These are phyloP conservation scores for Polypterus bichir DNA, from an alignment of 2,113 vertebrate species.

Conservation along the genomic window DNA sequence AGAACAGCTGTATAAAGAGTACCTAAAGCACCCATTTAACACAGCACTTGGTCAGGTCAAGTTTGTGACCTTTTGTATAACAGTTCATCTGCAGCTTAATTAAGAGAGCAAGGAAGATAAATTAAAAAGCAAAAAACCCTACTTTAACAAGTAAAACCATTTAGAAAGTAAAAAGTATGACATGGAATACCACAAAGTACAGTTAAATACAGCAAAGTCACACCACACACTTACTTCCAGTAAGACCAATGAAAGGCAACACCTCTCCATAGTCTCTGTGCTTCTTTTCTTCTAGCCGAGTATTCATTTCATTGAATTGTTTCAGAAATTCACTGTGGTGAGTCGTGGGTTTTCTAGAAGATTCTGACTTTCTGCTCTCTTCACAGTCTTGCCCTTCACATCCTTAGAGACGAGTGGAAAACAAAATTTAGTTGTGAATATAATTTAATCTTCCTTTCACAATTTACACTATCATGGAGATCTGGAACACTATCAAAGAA, in stretches of 20 bases:
- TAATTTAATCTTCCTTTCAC: too few species aligned
- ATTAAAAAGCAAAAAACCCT: too few species aligned
- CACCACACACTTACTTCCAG: constrained; percentile 18
- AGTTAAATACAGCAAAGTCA: neutral
- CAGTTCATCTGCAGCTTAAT: neutral
- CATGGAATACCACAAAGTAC: neutral
- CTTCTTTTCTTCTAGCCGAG: constrained; percentile 13
- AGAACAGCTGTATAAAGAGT: too few species aligned
- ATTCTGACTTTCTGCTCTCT: constrained; percentile 8
- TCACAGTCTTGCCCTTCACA: constrained; percentile 24
- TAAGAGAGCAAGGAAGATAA: too few species aligned
- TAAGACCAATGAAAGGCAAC: constrained; percentile 29
- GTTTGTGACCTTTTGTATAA: neutral
- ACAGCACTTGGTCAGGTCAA: neutral
- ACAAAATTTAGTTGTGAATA: too few species aligned
- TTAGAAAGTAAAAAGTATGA: neutral
- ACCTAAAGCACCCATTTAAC: too few species aligned
- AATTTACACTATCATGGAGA: too few species aligned
- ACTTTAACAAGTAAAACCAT: too few species aligned
- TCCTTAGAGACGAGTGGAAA: constrained; percentile 8
- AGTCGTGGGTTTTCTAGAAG: constrained; percentile 5
- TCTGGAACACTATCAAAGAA: too few species aligned
- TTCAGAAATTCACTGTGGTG: constrained; percentile 17
- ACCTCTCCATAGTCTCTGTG: constrained; percentile 12
- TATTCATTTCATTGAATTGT: constrained; percentile 32